Percentiles rank a stretch among this genome's conserved stretches.
These are phyloP conservation scores for Amblyraja radiata DNA, from an alignment of 2,797 vertebrate genomes.

Conservation along the genomic window DNA sequence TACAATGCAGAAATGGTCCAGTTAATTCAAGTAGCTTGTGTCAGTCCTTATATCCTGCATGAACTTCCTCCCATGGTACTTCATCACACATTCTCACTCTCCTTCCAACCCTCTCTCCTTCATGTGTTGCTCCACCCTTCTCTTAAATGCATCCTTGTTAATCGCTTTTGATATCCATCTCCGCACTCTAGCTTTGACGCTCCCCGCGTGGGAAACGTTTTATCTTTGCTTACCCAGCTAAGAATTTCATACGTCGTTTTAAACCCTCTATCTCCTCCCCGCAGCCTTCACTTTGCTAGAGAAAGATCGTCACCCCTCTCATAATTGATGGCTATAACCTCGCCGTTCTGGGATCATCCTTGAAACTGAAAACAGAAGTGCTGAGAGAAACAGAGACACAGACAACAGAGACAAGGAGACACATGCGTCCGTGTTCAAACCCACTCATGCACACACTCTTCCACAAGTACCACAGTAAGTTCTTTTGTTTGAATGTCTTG, in stretches of 20 bases:
- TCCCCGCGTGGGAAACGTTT: not conserved
- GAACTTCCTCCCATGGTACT: not conserved
- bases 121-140: not conserved
- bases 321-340: not conserved
- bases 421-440: not conserved
- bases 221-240: not conserved
- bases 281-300: not conserved
- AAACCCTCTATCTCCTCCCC: not conserved
- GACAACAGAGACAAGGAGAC: not conserved
- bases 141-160: not conserved
- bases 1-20: not conserved
- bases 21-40: not conserved
- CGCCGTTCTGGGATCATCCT: not conserved
- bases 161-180: not conserved
- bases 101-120: not conserved
- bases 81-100: not conserved
- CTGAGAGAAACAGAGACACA: not conserved
- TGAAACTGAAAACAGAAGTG: not conserved
- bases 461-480: constrained; percentile 1
- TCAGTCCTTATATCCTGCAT: not conserved
- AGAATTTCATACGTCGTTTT: not conserved
- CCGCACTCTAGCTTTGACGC: not conserved
- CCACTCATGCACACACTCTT: not conserved
- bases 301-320: not conserved
- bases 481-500: not conserved